Percentiles rank a stretch among this genome's conserved stretches.
phyloP scores from a whole-genome alignment of 92 coral and sea anemone genomes.

The Virgularia gustaviana region DNA sequence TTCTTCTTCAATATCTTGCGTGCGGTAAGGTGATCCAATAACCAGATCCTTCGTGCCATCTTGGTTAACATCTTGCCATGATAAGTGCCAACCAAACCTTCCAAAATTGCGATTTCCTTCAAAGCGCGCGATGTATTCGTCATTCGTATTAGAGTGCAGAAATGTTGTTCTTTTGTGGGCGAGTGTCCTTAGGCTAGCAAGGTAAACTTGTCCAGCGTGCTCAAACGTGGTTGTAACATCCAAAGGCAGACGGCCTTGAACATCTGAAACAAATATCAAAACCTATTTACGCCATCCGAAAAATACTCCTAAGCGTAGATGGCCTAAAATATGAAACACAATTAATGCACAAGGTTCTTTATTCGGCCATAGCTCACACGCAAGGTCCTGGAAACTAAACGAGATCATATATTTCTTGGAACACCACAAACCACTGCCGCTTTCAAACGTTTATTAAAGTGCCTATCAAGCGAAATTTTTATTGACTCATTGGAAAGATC shows the following conservation, averaged over 20 bases:
- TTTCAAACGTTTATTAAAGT: no score
- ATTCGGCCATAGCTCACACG: no score
- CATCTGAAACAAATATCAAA: no score
- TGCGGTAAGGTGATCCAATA: constrained; percentile 82
- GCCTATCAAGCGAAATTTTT: no score
- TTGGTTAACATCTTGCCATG: constrained; percentile 66
- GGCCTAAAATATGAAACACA: no score
- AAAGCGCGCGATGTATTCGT: constrained; percentile 48
- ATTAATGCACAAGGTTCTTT: no score
- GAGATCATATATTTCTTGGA: no score
- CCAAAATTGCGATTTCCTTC: constrained; percentile 94
- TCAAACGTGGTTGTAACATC: constrained; percentile 61
- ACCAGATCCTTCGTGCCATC: constrained; percentile 78
- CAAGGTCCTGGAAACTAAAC: no score
- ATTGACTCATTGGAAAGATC: no score
- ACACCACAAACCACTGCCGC: no score
- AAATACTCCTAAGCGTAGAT: no score
- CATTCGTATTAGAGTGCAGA: neutral
- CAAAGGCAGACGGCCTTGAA: constrained; percentile 54
- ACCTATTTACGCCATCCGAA: no score
- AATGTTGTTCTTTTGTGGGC: constrained; percentile 29
- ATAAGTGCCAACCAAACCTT: constrained; percentile 75
- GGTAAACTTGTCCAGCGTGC: constrained; percentile 74
- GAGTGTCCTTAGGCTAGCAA: constrained; percentile 57
- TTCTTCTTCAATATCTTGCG: constrained; percentile 69